These are phyloP conservation scores for Phortica variegata DNA, from an alignment of 1,140 invertebrate genomes.

Conservation along the genomic window DNA sequence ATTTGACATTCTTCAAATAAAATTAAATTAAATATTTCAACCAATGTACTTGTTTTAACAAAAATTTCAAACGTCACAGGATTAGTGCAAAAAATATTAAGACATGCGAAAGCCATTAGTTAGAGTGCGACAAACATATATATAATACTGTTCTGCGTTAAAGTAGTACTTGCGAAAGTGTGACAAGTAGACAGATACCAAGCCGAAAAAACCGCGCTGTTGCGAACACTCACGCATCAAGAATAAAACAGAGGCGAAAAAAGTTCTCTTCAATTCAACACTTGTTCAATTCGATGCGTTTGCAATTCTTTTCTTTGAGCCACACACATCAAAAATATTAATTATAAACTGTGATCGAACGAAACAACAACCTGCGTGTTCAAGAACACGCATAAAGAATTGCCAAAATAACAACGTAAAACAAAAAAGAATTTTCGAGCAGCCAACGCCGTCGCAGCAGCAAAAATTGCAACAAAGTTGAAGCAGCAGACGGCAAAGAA, in stretches of 20 bases:
- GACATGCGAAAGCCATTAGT: no score
- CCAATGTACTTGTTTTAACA: no score
- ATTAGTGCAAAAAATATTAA: no score
- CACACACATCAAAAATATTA: slow-evolving; percentile 36
- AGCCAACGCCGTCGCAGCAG: slow-evolving; percentile 3
- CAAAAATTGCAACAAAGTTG: slow-evolving; percentile 51
- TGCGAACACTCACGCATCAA: slow-evolving; percentile 25
- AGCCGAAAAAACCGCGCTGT: no score
- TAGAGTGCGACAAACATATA: no score
- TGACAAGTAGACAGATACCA: no score
- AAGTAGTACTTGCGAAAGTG: no score
- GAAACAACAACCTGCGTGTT: slow-evolving; percentile 24
- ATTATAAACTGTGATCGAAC: slow-evolving; percentile 48
- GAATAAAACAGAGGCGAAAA: slow-evolving; percentile 36
- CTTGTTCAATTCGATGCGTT: slow-evolving; percentile 56
- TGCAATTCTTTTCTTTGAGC: slow-evolving; percentile 46
- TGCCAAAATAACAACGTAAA: slow-evolving; percentile 40
- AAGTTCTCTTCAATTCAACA: slow-evolving; percentile 51
- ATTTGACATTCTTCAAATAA: no score
- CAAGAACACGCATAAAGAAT: slow-evolving; percentile 30
- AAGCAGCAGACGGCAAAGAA: slow-evolving; percentile 27
- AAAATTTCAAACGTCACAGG: no score
- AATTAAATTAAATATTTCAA: no score
- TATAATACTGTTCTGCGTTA: no score
- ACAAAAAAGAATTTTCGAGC: slow-evolving; percentile 8